A percentile compares a stretch with the other conserved stretches of the same genome.
Conservation (phyloP, 2,797 vertebrate species). For the Ctenochaetus hawaiiensis region DNA sequence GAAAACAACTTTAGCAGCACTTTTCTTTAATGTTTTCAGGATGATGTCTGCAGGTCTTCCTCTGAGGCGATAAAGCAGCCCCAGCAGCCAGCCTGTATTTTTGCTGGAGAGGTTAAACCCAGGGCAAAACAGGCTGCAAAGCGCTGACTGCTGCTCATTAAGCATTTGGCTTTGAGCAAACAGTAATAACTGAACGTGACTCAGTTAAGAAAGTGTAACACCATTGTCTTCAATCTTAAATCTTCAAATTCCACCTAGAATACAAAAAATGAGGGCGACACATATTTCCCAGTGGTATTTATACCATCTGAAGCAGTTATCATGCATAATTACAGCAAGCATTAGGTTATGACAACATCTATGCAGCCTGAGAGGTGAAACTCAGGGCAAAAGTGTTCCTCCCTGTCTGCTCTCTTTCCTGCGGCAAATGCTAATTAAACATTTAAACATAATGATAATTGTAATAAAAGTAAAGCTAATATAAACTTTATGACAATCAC, state of each 20-base stretch:
- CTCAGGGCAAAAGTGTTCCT: too few relatives aligned
- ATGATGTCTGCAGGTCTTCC: too few relatives aligned
- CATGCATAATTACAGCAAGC: too few relatives aligned
- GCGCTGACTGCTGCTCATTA: not conserved
- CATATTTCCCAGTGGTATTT: too few relatives aligned
- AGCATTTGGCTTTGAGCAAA: not conserved
- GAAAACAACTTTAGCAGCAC: too few relatives aligned
- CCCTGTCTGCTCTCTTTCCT: too few relatives aligned
- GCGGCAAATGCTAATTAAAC: not conserved
- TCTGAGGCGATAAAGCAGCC: too few relatives aligned
- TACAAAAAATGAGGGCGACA: too few relatives aligned
- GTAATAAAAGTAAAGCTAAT: not conserved
- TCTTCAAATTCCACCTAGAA: not conserved
- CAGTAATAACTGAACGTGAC: not conserved
- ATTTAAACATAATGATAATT: not conserved
- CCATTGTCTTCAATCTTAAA: not conserved
- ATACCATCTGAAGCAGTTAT: too few relatives aligned
- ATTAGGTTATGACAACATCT: too few relatives aligned
- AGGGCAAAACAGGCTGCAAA: not conserved
- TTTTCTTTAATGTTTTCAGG: too few relatives aligned
- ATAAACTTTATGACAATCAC: not conserved
- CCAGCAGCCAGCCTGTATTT: not conserved
- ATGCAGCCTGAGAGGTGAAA: too few relatives aligned
- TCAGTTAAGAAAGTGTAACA: not conserved
- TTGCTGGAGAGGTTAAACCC: not conserved